Evolutionary conservation across 2,113 vertebrate genomes (phyloP).

Genomic region (Pipra filicauda): DNA sequence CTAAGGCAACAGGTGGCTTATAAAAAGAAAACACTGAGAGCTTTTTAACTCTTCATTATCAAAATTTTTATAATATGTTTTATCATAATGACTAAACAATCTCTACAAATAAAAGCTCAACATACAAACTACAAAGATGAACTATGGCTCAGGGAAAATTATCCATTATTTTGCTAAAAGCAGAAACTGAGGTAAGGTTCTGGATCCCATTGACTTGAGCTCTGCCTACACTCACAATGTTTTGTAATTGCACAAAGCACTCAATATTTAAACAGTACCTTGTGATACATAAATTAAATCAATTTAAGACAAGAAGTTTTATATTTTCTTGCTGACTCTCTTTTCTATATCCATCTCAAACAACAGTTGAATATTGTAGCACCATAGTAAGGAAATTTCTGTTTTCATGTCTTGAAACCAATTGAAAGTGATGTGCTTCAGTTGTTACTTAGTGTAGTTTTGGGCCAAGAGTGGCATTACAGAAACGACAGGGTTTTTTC

Average conservation of each 20-base stretch:
- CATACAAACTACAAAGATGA: constrained; percentile 22
- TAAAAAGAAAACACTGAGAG: constrained; percentile 73
- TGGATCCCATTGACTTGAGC: neutral
- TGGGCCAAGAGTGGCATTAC: neutral
- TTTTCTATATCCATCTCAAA: neutral
- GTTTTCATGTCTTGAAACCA: neutral
- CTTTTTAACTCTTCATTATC: constrained; percentile 72
- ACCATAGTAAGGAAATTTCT: neutral
- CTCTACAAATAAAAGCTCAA: constrained; percentile 36
- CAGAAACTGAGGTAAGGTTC: neutral
- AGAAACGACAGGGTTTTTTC: rapidly evolving
- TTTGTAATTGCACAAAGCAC: neutral
- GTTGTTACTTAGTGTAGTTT: neutral
- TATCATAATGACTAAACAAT: constrained; percentile 50
- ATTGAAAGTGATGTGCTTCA: neutral
- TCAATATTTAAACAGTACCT: neutral
- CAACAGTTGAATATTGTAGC: neutral
- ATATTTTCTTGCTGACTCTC: neutral
- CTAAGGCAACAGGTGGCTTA: constrained; percentile 79
- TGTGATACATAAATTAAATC: neutral
- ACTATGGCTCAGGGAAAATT: neutral
- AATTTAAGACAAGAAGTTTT: neutral
- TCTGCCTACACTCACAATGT: neutral
- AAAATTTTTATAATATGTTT: constrained; percentile 55
- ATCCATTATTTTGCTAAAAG: neutral